Conservation (phyloP, 2,888 invertebrate species). For the Apomyelois bistriatella region DNA sequence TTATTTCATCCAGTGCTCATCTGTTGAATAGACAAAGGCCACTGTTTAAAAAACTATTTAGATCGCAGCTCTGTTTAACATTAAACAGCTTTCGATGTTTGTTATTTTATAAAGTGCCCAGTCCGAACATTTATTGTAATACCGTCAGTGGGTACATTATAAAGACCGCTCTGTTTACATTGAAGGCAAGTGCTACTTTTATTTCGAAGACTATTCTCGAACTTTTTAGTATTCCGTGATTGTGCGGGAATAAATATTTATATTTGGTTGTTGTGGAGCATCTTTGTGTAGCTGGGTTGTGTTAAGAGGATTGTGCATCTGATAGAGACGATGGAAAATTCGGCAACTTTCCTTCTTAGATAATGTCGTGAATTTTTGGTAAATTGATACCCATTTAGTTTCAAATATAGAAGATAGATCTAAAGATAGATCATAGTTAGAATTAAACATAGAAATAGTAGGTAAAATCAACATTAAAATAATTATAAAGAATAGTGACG, state of each 20-base stretch:
- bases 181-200: constrained; percentile 44
- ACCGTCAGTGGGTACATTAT: constrained; percentile 48
- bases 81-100: constrained; percentile 60
- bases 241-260: constrained; percentile 67
- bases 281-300: constrained; percentile 47
- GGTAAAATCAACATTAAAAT: no score
- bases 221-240: constrained; percentile 36
- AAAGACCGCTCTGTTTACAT: constrained; percentile 55
- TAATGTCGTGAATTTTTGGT: not conserved
- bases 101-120: constrained; percentile 69
- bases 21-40: constrained; percentile 68
- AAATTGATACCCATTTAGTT: no score
- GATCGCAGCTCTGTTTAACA: constrained; percentile 50
- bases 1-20: constrained; percentile 18
- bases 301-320: not conserved
- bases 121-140: constrained; percentile 68
- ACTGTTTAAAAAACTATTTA: constrained; percentile 66
- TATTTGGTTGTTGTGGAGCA: constrained; percentile 59
- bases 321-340: no score
- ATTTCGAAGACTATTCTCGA: constrained; percentile 43
- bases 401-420: no score
- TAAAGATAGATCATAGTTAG: no score
- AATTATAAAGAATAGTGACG: no score
- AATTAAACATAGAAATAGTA: no score
- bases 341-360: not conserved